Evolutionary conservation across 2,797 vertebrate genomes (phyloP), one percentile per base, ranked within the genome.

Genomic region (Sebastes wilsoni): DNA sequence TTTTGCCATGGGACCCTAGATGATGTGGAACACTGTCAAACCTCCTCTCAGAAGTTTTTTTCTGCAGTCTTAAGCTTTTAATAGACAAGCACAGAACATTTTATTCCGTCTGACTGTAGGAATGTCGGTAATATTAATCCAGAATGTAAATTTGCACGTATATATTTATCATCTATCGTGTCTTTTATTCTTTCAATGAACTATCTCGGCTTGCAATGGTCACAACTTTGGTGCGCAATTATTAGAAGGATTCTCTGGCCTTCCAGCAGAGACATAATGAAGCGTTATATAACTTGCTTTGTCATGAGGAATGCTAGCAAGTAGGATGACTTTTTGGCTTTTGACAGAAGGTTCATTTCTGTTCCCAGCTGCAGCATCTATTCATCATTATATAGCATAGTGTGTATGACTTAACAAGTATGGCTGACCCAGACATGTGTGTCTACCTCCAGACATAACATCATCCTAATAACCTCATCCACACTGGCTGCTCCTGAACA

Each of bases 1-100:
- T 78, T 87, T 85, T 79, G 64, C 85, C 77, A 61, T 61, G 79
- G 87, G 79, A 83, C 58, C 58, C 13, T 1, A 61, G 32, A 32
- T 81, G 71, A 69, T 75, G 66, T 75, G 56, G 55, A 83, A 66
- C 69, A 25, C 84, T 92, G 79, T 87, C 83, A 81, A 32, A 80
- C 8, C 64, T 65, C 27, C 28, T 87, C 58, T 62, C 18, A 38
- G 64, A 83, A 62, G 38, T 72, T 65, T 68, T 64, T 59, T 64
- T 56, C 23, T 70, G 18, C 18, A n/a, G 2, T 80, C 73, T 73
- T 13, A 2, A 14, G n/a, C 34, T 65, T 83, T 75, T 38, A 58
- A 55, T 55, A 56, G 11, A 66, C 5, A 11, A 42, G 23, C 34
- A 28, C 8, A 28, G 20, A 36, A 58, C 12, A 7, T 49, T 69